Conservation (phyloP, 2,797 vertebrate species). For the Calcarius lapponicus region DNA sequence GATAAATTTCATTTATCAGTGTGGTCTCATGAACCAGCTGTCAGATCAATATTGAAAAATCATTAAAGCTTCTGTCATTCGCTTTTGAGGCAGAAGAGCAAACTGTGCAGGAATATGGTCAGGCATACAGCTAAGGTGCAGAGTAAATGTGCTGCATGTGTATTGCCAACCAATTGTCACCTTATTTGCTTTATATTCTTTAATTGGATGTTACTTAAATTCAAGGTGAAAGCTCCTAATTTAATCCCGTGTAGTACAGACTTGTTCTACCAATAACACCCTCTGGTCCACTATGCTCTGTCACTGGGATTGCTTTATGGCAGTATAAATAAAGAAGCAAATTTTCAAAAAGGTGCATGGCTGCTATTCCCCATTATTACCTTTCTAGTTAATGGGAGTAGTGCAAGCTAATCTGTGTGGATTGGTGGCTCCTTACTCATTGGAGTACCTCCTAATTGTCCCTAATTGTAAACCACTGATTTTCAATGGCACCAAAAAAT, state of each 20-base stretch:
- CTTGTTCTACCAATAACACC: slow-evolving; percentile 43
- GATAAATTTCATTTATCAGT: slow-evolving; percentile 84
- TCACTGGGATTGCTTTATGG: background rate
- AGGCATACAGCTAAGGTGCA: slow-evolving; percentile 63
- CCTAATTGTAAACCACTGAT: background rate
- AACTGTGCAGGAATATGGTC: slow-evolving; percentile 77
- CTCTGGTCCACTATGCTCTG: background rate
- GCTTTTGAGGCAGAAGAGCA: slow-evolving; percentile 83
- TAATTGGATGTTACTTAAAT: slow-evolving; percentile 60
- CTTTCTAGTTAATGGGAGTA: background rate
- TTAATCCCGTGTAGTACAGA: slow-evolving; percentile 59
- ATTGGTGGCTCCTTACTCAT: background rate
- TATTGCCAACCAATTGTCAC: slow-evolving; percentile 45
- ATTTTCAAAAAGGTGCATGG: background rate
- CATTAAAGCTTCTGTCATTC: slow-evolving; percentile 83
- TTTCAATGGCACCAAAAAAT: background rate
- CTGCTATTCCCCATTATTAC: background rate
- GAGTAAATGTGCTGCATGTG: slow-evolving; percentile 61
- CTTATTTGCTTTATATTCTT: slow-evolving; percentile 20
- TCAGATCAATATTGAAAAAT: slow-evolving; percentile 79
- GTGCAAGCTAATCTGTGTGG: background rate
- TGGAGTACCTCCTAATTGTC: background rate
- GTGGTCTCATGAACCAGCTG: slow-evolving; percentile 80
- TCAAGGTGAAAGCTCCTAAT: background rate
- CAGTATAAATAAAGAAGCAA: background rate